Percentiles rank a stretch among this genome's conserved stretches.
phyloP scores from a whole-genome alignment of 2,797 vertebrate species.

The Enteromius radiatus region DNA sequence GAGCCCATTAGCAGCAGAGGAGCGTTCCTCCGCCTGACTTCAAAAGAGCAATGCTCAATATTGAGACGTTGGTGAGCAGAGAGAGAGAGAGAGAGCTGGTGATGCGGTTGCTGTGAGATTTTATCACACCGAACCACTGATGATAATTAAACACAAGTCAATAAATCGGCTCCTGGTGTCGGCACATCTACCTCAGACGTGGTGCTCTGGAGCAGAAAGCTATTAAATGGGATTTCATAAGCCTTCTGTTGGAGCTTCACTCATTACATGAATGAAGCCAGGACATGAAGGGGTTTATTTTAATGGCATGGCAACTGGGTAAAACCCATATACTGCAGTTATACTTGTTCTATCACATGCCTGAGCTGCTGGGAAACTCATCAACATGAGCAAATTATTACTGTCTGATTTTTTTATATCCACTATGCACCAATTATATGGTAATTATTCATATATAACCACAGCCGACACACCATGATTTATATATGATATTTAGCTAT shows the following conservation, averaged over 20 bases:
- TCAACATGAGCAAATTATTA: neutral
- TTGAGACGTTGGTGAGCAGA: neutral
- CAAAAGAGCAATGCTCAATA: conserved; percentile 22
- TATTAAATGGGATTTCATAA: conserved; percentile 36
- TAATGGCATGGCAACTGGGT: neutral
- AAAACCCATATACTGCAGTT: conserved; percentile 17
- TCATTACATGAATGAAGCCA: conserved; percentile 4
- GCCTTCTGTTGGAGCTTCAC: conserved; percentile 28
- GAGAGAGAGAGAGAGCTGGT: neutral
- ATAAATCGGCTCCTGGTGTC: conserved; percentile 46
- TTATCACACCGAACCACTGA: neutral
- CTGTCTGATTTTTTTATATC: neutral
- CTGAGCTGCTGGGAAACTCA: conserved; percentile 3
- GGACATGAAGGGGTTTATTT: conserved; percentile 7
- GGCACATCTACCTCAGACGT: neutral
- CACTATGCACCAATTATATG: neutral
- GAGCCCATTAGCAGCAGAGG: conserved; percentile 17
- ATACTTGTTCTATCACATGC: conserved; percentile 4
- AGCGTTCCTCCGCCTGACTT: neutral
- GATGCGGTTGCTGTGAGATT: neutral
- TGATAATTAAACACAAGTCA: conserved; percentile 45
- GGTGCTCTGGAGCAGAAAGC: conserved; percentile 23
- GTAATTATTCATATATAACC: neutral
- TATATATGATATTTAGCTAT: no score
- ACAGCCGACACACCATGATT: neutral